Base-by-base conservation (phyloP, 2,888 invertebrate species). In the Itoplectis maculator region DNA sequence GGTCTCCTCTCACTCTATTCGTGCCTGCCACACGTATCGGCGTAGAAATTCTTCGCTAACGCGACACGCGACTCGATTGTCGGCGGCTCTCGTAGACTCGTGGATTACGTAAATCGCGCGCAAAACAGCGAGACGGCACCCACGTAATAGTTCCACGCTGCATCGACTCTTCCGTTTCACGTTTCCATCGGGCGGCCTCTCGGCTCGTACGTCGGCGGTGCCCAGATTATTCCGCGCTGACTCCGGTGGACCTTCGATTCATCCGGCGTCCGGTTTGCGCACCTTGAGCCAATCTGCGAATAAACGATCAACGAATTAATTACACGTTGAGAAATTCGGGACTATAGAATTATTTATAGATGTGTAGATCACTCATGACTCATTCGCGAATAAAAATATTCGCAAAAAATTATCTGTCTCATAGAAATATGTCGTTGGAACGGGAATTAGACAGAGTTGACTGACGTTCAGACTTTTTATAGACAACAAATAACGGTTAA, bases 21-120 rank as follows among this genome's bases (percentile, higher is more conserved):
- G 23, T 23, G 13, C 54, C 20, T 20, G 51, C 20, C 51, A n/a
- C n/a, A n/a, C 29, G 54, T 54, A 23, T 4, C 13, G 20, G 54
- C 29, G 11, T 11, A 2, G 7, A 2, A 51, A 18, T 51, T 51
- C 5, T 54, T 54, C 54, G 23, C 23, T 23, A 11, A 8, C n/a
- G 23, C 9, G 47, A 15, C 29, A 47, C 54, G 47, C 66, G 47
- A 42, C 13, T 66, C 3, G 2, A 13, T 51, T 68, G 49, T 29
- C 9, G 15, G 9, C 54, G 8, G n/a, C 15, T n/a, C 5, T 45
- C 42, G 20, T 29, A 11, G 20, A 40, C 11, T 18, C 61, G 20
- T 4, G 23, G 8, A 35, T 59, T 56, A 70, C 70, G 59, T 72
- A 45, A 72, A 77, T 77, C 11, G 7, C 59, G 47, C 11, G 66